Percentiles rank a stretch among this genome's conserved stretches.
These are phyloP conservation scores for Esperia sulphurella DNA, from an alignment of 2,888 invertebrate species.

Conservation along the genomic window DNA sequence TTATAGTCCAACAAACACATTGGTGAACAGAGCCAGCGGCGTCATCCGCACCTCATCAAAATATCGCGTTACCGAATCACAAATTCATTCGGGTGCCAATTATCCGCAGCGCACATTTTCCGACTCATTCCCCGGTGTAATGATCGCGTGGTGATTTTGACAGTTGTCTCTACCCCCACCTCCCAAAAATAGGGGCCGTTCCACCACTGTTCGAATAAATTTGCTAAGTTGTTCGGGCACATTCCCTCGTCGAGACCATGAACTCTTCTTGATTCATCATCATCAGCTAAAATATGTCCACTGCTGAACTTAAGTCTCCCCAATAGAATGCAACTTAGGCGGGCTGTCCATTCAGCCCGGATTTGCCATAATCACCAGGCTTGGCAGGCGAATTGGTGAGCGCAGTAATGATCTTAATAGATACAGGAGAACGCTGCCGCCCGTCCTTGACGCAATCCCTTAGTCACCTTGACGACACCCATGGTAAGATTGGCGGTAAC, in stretches of 20 bases:
- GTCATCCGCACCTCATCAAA: conserved; percentile 72
- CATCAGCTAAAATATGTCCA: too few relatives aligned
- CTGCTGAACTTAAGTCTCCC: too few relatives aligned
- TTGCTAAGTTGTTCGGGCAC: background rate
- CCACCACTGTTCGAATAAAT: too few relatives aligned
- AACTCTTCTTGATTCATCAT: background rate
- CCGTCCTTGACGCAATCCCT: too few relatives aligned
- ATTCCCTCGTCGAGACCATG: background rate
- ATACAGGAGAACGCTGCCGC: too few relatives aligned
- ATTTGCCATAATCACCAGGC: too few relatives aligned
- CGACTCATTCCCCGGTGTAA: conserved; percentile 74
- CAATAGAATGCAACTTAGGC: too few relatives aligned
- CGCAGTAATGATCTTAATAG: too few relatives aligned
- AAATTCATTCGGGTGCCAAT: conserved; percentile 72
- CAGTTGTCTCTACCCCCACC: conserved; percentile 48
- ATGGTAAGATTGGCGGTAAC: too few relatives aligned
- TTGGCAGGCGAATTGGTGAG: too few relatives aligned
- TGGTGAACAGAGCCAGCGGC: conserved; percentile 2
- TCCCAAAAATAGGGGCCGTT: conserved; percentile 7
- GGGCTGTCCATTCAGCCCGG: too few relatives aligned
- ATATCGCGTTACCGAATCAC: conserved; percentile 73
- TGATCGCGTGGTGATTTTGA: conserved; percentile 77
- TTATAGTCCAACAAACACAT: background rate
- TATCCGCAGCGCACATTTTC: conserved; percentile 74
- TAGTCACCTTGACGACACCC: too few relatives aligned